Base-by-base conservation (phyloP, 2,888 invertebrate species). In the Crematogaster levior region DNA sequence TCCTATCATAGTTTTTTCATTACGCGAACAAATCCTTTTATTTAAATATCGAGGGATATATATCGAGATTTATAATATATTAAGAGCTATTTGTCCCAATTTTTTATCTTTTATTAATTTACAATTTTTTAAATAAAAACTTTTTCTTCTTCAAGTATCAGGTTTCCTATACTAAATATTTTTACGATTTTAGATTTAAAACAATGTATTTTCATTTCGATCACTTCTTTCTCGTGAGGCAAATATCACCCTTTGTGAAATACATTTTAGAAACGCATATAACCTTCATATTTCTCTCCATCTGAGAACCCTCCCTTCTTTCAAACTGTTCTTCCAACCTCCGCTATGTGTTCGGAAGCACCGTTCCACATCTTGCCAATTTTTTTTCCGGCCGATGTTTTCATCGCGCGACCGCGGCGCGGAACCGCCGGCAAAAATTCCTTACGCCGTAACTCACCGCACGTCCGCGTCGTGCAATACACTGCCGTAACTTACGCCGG, bases 401-500 rank as follows among this genome's bases (percentile, higher is more conserved):
- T 79, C 51, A 73, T 73, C 73, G 60, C 48, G 34, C 24, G 24
- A 43, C 40, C 51, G 68, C 70, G 53, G 40, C 12, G 43, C 53
- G 40, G 43, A 30, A 40, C 58, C 30, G 61, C 48, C 74, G 34
- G 53, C 56, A 79, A 58, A 79, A 68, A 79, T 70, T 72, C 51
- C 37, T 63, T 65, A 46, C 40, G 43, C 27, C 53, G 56, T 83
- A 83, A 83, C 43, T 83, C 80, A 77, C 37, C 53, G 56, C 27
- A 65, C 70, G 68, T 82, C 79, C 56, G 34, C 79, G 70, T 61
- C 34, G 53, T 18, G 70, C 72, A 60, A 79, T 72, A 72, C 46
- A 48, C 60, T 46, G 21, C 37, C 83, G 72, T 83, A 83, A 83
- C 80, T 83, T 83, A 83, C 80, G 48, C 80, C 83, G 83, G 58